Evolutionary conservation across 2,113 vertebrate species (phyloP).

Genomic region (Bubo blakistoni): DNA sequence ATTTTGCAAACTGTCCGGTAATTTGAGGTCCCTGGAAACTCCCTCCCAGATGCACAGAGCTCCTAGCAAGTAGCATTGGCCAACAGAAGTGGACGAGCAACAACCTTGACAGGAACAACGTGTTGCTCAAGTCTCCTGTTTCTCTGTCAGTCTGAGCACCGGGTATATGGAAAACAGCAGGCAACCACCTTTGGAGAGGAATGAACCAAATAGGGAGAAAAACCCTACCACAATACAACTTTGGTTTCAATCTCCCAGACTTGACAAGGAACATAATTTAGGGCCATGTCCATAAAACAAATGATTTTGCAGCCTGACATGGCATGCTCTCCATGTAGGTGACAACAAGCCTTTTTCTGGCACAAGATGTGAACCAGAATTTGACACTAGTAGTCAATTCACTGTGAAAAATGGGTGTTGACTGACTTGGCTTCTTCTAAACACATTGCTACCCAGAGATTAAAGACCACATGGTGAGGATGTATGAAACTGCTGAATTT

Average conservation of each 20-base stretch:
- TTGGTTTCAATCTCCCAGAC: not conserved
- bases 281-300: not conserved
- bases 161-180: not conserved
- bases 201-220: not conserved
- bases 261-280: not conserved
- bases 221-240: not conserved
- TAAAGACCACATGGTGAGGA: not conserved
- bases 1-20: not conserved
- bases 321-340: not conserved
- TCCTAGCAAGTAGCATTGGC: not conserved
- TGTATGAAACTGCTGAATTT: not conserved
- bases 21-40: not conserved
- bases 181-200: not conserved
- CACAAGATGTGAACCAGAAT: not conserved
- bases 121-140: not conserved
- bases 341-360: not conserved
- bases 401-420: slow-evolving; percentile 35
- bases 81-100: not conserved
- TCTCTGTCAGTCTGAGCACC: not conserved
- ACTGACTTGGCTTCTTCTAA: slow-evolving; percentile 41
- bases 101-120: not conserved
- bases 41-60: not conserved
- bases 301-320: not conserved
- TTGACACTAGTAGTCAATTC: not conserved
- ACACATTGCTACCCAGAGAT: not conserved